Evolutionary conservation across 2,113 vertebrate species (phyloP), one percentile per base, ranked within the genome.

Genomic region (Furnarius figulus): DNA sequence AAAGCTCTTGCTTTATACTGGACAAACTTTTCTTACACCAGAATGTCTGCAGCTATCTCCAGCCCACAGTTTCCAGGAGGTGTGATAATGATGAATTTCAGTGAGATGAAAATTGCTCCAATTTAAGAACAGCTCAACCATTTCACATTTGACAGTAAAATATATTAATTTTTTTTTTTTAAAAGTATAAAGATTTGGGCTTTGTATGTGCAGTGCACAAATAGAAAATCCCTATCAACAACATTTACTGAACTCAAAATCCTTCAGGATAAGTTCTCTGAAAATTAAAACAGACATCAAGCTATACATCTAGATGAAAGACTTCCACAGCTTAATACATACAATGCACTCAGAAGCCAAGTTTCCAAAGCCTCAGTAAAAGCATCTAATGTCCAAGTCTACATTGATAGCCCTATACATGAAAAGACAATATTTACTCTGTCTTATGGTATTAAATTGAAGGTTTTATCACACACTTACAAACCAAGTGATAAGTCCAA

Each of bases 231-330:
- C 39, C 66, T 79, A 78, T 67, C 30, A 50, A 93, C 68, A 81
- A 59, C 31, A 58, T 79, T 83, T 87, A 58, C 62, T 11, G 21
- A 93, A 82, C 46, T 27, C 28, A 62, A 92, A 91, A 83, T 79
- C 37, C 77, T 96, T 70, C 87, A 87, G 85, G 63, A 75, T 62
- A 85, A 93, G 27, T 27, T 40, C 23, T 73, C 74, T 79, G 42
- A 94, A 85, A 93, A 85, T 91, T 91, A 93, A 94, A 87, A 61
- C 18, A 85, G 67, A 85, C 63, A 74, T 85, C 55, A 85, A 23
- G 27, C 55, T 74, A 55, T 37, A 49, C 22, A 74, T 77, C 46
- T 73, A 61, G 40, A 82, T 91, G 63, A 85, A 96, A 92, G 66
- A 39, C 46, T 91, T 89, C 3, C 58, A 85, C 52, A 72, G 30